Percentiles rank a stretch among this genome's conserved stretches.
These are phyloP conservation scores for Nesoenas mayeri DNA, from an alignment of 2,113 vertebrate genomes.

Conservation along the genomic window DNA sequence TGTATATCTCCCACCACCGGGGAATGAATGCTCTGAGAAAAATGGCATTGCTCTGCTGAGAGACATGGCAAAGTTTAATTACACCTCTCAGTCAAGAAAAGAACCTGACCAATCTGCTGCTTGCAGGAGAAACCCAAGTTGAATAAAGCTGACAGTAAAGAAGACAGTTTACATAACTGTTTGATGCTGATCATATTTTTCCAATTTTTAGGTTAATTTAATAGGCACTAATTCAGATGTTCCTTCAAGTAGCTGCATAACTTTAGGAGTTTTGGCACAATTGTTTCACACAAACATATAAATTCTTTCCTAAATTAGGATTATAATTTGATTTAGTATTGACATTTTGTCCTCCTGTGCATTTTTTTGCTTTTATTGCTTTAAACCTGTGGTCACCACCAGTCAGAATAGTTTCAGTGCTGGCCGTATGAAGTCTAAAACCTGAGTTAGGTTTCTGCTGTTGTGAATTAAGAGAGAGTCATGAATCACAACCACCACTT, in stretches of 20 bases:
- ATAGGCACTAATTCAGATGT: background rate
- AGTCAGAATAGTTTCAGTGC: background rate
- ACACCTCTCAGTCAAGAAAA: background rate
- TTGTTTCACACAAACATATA: background rate
- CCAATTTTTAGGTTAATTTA: background rate
- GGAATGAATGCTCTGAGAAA: background rate
- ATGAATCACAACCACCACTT: background rate
- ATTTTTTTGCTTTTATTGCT: background rate
- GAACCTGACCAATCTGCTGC: background rate
- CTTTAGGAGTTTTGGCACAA: background rate
- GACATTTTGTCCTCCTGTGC: background rate
- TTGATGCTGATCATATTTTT: background rate
- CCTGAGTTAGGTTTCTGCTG: background rate
- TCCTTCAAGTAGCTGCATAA: background rate
- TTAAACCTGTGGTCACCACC: background rate
- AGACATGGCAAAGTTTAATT: background rate
- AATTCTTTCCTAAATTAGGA: background rate
- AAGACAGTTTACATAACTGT: background rate
- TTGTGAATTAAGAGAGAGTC: background rate
- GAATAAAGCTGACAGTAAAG: background rate
- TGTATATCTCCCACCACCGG: fast-evolving
- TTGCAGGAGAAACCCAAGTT: background rate
- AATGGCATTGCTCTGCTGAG: background rate
- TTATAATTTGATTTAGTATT: background rate
- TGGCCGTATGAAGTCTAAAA: background rate